Evolutionary conservation across 2,888 invertebrate genomes (phyloP).

Genomic region (Xylota sylvarum): DNA sequence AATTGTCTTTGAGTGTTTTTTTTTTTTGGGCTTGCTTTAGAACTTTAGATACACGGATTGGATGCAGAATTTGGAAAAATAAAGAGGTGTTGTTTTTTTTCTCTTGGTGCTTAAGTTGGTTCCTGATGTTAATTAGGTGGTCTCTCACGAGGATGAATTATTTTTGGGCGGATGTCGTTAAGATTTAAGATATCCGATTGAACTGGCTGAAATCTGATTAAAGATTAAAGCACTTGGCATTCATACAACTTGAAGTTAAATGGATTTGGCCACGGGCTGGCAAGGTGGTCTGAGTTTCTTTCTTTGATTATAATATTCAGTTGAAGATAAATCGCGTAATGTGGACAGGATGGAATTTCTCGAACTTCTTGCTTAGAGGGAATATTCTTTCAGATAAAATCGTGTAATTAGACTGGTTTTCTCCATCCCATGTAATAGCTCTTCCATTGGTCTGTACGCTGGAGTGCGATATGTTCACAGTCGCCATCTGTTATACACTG

Average conservation of each 20-base stretch:
- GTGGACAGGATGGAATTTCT: too few species aligned
- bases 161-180: conserved; percentile 38
- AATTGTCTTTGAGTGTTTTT: conserved; percentile 25
- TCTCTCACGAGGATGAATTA: conserved; percentile 43
- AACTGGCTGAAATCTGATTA: conserved; percentile 17
- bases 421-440: too few species aligned
- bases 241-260: conserved; percentile 15
- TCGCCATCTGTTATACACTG: too few species aligned
- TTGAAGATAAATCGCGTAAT: too few species aligned
- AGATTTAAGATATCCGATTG: conserved; percentile 25
- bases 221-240: conserved; percentile 29
- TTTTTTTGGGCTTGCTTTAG: neutral
- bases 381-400: too few species aligned
- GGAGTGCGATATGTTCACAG: too few species aligned
- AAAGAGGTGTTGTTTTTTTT: too few species aligned
- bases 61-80: conserved; percentile 23
- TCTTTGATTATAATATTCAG: too few species aligned
- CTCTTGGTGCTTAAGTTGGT: conserved; percentile 1
- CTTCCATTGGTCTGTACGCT: too few species aligned
- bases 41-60: neutral
- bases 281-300: too few species aligned
- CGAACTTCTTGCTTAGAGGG: too few species aligned
- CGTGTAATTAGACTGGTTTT: too few species aligned
- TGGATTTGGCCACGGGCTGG: neutral
- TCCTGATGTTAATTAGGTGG: conserved; percentile 20